These are phyloP conservation scores for Euura saliciscinereae DNA, from an alignment of 1,140 invertebrate species.

Conservation along the genomic window DNA sequence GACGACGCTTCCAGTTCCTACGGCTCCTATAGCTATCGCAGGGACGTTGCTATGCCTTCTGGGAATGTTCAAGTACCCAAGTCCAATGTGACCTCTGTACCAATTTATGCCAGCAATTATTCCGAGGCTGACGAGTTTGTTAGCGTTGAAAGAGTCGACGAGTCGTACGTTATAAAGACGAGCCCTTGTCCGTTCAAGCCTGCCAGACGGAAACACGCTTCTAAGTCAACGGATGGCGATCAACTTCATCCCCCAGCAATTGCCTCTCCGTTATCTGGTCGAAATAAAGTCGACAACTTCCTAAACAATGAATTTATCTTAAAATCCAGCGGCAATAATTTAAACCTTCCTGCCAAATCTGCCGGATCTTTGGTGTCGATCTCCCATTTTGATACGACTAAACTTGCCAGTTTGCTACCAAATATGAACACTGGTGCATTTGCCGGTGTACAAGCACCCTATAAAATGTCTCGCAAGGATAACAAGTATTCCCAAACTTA, in stretches of 20 bases:
- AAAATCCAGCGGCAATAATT: not conserved
- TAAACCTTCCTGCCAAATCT: not conserved
- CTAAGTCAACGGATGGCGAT: no score
- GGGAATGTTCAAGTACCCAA: not conserved
- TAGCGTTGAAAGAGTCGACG: slow-evolving; percentile 42
- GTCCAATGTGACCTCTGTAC: not conserved
- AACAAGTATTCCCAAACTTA: slow-evolving; percentile 56
- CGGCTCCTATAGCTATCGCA: no score
- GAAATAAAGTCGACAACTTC: not conserved
- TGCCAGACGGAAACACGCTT: slow-evolving; percentile 30
- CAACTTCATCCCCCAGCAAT: no score
- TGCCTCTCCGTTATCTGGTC: no score
- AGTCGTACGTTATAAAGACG: slow-evolving; percentile 46
- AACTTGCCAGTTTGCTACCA: not conserved
- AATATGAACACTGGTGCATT: not conserved
- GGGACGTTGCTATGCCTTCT: no score
- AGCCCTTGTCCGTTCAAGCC: slow-evolving; percentile 51
- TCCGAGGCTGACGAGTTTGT: slow-evolving; percentile 49
- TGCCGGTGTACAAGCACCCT: slow-evolving; percentile 25
- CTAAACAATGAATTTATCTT: not conserved
- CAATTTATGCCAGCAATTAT: not conserved
- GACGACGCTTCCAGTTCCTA: not conserved
- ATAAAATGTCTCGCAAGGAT: slow-evolving; percentile 52
- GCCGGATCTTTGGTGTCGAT: not conserved
- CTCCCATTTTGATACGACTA: not conserved